A percentile compares a stretch with the other conserved stretches of the same genome.
These are phyloP conservation scores for Hypocryptadius cinnamomeus DNA, from an alignment of 2,113 vertebrate genomes.

Conservation along the genomic window DNA sequence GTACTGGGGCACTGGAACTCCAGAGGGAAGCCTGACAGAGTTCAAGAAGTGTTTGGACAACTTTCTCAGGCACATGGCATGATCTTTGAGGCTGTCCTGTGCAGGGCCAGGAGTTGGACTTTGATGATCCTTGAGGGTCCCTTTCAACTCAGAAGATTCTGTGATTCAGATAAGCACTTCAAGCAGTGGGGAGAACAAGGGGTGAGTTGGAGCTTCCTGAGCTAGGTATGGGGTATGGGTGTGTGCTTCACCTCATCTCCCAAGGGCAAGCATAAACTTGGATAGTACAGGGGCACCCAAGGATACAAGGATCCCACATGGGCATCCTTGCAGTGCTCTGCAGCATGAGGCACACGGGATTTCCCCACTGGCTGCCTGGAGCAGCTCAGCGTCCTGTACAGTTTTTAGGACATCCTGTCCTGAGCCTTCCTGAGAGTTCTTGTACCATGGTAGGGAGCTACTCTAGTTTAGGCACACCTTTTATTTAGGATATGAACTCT, in stretches of 20 bases:
- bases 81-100: neutral
- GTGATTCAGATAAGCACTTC: neutral
- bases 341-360: neutral
- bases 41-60: neutral
- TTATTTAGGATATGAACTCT: neutral
- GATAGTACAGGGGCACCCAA: neutral
- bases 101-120: neutral
- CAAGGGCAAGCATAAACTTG: neutral
- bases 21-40: neutral
- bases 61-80: neutral
- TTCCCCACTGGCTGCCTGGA: neutral
- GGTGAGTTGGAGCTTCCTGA: neutral
- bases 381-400: neutral
- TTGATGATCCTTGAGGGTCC: neutral
- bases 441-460: neutral
- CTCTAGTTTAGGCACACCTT: neutral
- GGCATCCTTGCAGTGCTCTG: neutral
- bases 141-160: neutral
- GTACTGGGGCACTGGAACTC: neutral
- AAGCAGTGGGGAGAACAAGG: neutral
- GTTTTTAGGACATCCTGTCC: neutral
- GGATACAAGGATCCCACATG: too few relatives aligned
- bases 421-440: neutral
- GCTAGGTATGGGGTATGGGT: accelerated
- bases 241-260: neutral